Evolutionary conservation across 2,113 vertebrate genomes (phyloP).

Genomic region (Petrocephalus microphthalmus): DNA sequence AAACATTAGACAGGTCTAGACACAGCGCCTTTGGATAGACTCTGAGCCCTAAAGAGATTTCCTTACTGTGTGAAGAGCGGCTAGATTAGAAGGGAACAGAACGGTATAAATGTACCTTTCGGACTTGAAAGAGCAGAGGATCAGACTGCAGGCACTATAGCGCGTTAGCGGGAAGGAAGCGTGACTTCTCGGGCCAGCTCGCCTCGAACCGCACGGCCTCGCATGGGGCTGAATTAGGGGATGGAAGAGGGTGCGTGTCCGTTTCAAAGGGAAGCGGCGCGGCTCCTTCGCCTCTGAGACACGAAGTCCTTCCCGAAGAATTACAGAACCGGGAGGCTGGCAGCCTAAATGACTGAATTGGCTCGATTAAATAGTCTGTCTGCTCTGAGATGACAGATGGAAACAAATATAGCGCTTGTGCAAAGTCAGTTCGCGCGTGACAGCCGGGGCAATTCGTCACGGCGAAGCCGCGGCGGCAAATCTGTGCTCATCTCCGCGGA

Average conservation of each 20-base stretch:
- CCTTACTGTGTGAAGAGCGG: background rate
- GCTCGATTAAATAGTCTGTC: conserved; percentile 4
- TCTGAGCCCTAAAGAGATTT: background rate
- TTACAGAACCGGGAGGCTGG: background rate
- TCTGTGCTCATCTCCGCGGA: background rate
- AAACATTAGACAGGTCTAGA: background rate
- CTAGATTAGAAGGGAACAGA: conserved; percentile 7
- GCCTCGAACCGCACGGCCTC: background rate
- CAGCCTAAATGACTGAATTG: background rate
- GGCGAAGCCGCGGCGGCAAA: background rate
- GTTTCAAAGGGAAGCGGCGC: background rate
- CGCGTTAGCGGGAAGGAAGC: background rate
- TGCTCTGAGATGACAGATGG: background rate
- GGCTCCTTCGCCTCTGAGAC: background rate
- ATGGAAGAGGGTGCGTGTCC: background rate
- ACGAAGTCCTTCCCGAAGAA: background rate
- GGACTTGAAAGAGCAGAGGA: background rate
- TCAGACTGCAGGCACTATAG: background rate
- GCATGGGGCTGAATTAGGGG: conserved; percentile 5
- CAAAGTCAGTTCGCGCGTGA: background rate
- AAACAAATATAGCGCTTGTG: conserved; percentile 7
- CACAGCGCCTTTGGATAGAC: background rate
- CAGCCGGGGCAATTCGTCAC: background rate
- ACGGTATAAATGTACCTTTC: background rate
- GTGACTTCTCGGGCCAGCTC: background rate